Base-by-base conservation (phyloP, 2,797 vertebrate species). In the Acrocephalus scirpaceus region DNA sequence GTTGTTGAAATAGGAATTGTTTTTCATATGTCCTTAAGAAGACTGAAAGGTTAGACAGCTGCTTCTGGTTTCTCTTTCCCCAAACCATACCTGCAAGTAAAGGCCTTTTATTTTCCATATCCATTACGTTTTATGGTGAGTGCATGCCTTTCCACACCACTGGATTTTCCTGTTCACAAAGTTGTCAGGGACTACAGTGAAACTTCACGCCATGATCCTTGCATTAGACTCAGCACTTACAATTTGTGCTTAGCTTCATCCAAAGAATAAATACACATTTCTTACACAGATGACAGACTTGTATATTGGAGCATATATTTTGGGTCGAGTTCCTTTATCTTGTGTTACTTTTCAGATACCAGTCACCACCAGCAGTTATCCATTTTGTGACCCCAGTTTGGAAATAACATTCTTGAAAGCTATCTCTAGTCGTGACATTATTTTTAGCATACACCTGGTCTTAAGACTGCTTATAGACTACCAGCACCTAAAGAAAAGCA, bases 41-140 rank as follows among this genome's bases (percentile, higher is more conserved):
- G 10, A 22, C 9, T 0, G 0, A 70, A 73, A 34, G 4, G 2
- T 65, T 77, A 66, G 38, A 80, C 58, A 53, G 20, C 9, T 10
- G 4, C 16, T 84, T 62, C 44, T 69, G 23, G 6, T 18, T 77
- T 86, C 20, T 66, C 23, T 74, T 87, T 86, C 20, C 21, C 17
- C 51, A 86, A 34, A 47, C 7, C 26, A 32, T 3, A 47, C 5
- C 26, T 80, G 25, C 60, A 80, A 60, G 51, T 53, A 45, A 30
- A 84, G 8, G 16, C 8, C 12, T 76, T 15, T 60, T 57, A 17
- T 73, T 83, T 86, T 76, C 60, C 15, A 10, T 9, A 5, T 8
- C 42, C 20, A 22, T 80, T 44, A 44, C 17, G 36, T 60, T 72
- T 94, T 80, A 60, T 16, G 11, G 16, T 34, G 47, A 65, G 11